Evolutionary conservation across 2,113 vertebrate species (phyloP), one percentile per base, ranked within the genome.

Genomic region (Etia nguti): DNA sequence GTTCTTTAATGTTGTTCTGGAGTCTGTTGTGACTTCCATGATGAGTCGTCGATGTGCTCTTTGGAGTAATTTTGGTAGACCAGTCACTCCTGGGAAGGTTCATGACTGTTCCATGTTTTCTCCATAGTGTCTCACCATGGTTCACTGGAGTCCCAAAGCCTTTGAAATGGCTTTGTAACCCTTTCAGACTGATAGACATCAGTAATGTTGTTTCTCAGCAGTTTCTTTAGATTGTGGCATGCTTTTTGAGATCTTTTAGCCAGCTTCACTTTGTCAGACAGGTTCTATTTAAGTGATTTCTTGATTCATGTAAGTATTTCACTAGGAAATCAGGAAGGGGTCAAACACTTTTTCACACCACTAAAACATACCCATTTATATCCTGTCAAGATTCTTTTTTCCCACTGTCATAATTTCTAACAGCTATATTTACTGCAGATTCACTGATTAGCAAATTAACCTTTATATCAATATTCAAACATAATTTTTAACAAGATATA

Each of bases 371-470:
- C 9, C 52, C 20, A 22, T 54, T 54, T 54, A 9, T 54, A 10
- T 54, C 52, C 20, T 54, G 48, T n/a, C 20, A 54, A 54, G 52
- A 59, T 59, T 55, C n/a, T 20, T 41, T 26, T 18, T 81, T 92
- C 60, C 56, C 18, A 81, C 79, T 82, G 79, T 89, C 83, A 84
- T 91, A 81, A 92, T 94, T 85, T 59, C 93, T 86, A 81, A 65
- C 83, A 82, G 41, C 84, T 81, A 81, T 82, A 85, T 84, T 93
- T 87, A 88, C 91, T 80, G 86, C 88, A 88, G 88, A 93, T 96
- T 91, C 81, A 18, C 87, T 94, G 93, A 96, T 96, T 95, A 94
- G 91, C 88, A 95, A 95, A 96, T 96, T 93, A 95, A 95, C 91
- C 93, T 94, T 92, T 73, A 70, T 87, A 83, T 90, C 90, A 60